Evolutionary conservation across 2,888 invertebrate genomes (phyloP).

Genomic region (Drosophila seclusa): DNA sequence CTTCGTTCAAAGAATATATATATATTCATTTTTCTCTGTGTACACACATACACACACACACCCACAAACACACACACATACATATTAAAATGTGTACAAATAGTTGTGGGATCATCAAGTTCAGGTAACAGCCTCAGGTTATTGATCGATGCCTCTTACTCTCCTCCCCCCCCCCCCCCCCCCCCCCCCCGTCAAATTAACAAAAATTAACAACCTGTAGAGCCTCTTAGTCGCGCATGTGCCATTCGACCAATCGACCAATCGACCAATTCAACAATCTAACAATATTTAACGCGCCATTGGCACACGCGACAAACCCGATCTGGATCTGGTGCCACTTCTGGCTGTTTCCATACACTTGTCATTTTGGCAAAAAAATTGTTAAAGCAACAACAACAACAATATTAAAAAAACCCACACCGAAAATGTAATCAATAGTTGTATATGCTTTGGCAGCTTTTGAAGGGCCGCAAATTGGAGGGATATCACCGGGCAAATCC

Average conservation of each 20-base stretch:
- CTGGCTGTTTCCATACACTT: conserved; percentile 66
- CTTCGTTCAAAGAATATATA: background rate
- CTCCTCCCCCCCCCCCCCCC: background rate
- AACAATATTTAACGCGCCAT: conserved; percentile 38
- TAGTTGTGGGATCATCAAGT: conserved; percentile 36
- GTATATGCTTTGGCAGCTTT: conserved; percentile 4
- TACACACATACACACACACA: background rate
- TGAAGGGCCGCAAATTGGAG: conserved; percentile 50
- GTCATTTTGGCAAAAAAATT: conserved; percentile 40
- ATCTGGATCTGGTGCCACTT: conserved; percentile 32
- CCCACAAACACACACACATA: background rate
- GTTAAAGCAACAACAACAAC: background rate
- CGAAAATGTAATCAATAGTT: conserved; percentile 25
- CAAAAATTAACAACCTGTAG: conserved; percentile 35
- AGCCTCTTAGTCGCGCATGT: conserved; percentile 17
- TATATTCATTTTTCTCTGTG: background rate
- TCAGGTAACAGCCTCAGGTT: conserved; percentile 37
- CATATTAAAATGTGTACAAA: background rate
- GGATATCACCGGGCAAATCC: conserved; percentile 30
- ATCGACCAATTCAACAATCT: conserved; percentile 5
- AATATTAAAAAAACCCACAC: background rate
- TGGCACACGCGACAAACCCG: conserved; percentile 56
- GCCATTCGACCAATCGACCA: conserved; percentile 12
- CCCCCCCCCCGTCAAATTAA: conserved; percentile 22
- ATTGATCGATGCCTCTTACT: conserved; percentile 15